Conservation (phyloP, 2,888 invertebrate species). For the Lamellibrachia satsuma region DNA sequence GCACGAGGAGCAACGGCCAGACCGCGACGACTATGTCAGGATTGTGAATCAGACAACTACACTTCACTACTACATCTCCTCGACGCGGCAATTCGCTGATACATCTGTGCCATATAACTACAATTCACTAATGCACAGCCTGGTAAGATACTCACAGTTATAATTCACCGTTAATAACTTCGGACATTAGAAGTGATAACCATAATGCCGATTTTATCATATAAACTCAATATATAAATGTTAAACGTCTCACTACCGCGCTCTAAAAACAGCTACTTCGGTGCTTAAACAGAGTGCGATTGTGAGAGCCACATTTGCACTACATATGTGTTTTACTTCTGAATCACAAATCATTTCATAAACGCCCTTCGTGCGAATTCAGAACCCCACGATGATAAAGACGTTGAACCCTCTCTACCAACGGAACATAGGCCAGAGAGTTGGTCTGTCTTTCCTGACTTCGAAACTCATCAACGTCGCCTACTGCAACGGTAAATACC, state of each 20-base stretch:
- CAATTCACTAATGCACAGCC: constrained; percentile 24
- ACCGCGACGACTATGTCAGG: constrained; percentile 18
- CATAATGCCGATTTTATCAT: no score
- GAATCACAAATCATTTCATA: neutral
- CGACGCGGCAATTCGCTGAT: neutral
- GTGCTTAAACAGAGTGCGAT: no score
- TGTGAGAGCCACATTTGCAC: neutral
- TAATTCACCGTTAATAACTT: neutral
- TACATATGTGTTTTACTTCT: neutral
- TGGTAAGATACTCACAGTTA: constrained; percentile 7
- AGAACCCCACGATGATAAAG: neutral
- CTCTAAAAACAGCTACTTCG: no score
- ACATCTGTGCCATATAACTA: constrained; percentile 14
- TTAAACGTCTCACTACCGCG: no score
- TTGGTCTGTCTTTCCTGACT: constrained; percentile 17
- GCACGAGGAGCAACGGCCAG: constrained; percentile 25
- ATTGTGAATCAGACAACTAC: neutral
- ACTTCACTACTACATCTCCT: neutral
- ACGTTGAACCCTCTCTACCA: constrained; percentile 21
- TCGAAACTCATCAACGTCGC: constrained; percentile 23
- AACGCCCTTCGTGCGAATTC: neutral
- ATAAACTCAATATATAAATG: no score
- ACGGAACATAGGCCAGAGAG: constrained; percentile 21
- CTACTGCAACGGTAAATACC: constrained; percentile 20
- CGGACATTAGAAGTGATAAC: neutral